Base-by-base conservation (phyloP, 2,113 vertebrate species). In the Labrus mixtus region DNA sequence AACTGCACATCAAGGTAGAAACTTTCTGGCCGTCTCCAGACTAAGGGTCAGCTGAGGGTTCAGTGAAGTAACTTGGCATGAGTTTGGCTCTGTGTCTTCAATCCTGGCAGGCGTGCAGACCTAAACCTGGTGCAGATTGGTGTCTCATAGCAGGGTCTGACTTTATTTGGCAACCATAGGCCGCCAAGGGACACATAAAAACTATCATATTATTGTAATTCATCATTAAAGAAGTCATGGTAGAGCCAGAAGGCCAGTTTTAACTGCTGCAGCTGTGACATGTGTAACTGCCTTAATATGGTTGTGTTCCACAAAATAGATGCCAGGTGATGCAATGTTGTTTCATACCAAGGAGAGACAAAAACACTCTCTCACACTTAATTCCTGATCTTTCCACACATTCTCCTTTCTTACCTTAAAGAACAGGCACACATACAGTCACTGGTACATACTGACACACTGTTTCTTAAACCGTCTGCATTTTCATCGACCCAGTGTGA, bases 301-400 rank as follows among this genome's bases (percentile, higher is more conserved):
- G 80, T 68, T 73, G 84, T 87, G 76, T 87, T 91, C 66, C 25
- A 7, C 85, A 74, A 73, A 89, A 91, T 83, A 82, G 68, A 89
- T 85, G 75, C 76, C 90, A 88, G 84, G 82, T 94, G 90, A 94
- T 80, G 76, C 89, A 89, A 91, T 91, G 83, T 81, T 89, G 81
- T 88, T 83, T 84, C 59, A 77, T 78, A 78, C 76, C 76, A 78
- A 68, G 10, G 43, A 85, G 62, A 80, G 53, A 77, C 68, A 62
- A 48, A 60, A 7, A 6, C 20, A 53, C 65, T 19, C 65, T 19
- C 54, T 62, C 67, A 72, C 62, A 77, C 70, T 12, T 17, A 19
- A 43, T 56, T 61, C 60, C 22, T 39, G 15, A 62, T 25, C 51
- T 20, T 67, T 36, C 53, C 73, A 68, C 59, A 69, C 29, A 46